phyloP scores from a whole-genome alignment of 2,797 vertebrate genomes.

The Chiroxiphia lanceolata region DNA sequence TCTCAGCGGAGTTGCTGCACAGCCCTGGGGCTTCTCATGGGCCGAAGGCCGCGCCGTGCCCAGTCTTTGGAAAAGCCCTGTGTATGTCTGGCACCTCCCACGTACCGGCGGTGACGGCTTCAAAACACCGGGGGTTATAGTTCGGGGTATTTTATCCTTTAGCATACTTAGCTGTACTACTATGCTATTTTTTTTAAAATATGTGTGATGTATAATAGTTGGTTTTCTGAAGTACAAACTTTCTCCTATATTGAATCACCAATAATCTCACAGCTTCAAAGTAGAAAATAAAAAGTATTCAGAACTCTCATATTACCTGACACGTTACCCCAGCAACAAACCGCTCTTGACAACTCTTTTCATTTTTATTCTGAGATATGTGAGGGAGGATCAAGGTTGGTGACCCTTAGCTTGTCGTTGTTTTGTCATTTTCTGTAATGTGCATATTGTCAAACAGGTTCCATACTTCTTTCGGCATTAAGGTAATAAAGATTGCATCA shows the following conservation, averaged over 20 bases:
- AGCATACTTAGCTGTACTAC: neutral
- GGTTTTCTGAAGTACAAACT: neutral
- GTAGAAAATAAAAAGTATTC: neutral
- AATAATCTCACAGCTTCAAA: neutral
- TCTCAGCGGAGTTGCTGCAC: too few relatives aligned
- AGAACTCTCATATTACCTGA: neutral
- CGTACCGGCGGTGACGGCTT: neutral
- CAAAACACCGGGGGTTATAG: neutral
- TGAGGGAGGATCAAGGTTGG: neutral
- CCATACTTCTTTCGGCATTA: neutral
- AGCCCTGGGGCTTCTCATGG: neutral
- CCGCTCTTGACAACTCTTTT: neutral
- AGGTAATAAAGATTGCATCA: neutral
- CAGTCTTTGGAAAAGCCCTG: accelerated
- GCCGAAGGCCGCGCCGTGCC: neutral
- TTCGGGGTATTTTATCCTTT: neutral
- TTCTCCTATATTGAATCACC: neutral
- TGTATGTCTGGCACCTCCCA: neutral
- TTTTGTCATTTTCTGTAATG: neutral
- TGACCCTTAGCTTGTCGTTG: neutral
- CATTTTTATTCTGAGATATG: neutral
- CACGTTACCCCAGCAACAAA: neutral
- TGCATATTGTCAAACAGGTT: neutral
- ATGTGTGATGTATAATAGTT: too few relatives aligned
- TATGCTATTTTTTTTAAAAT: accelerated